A percentile compares a stretch with the other conserved stretches of the same genome.
Conservation (phyloP, 2,113 vertebrate genomes). For the Glareola pratincola region DNA sequence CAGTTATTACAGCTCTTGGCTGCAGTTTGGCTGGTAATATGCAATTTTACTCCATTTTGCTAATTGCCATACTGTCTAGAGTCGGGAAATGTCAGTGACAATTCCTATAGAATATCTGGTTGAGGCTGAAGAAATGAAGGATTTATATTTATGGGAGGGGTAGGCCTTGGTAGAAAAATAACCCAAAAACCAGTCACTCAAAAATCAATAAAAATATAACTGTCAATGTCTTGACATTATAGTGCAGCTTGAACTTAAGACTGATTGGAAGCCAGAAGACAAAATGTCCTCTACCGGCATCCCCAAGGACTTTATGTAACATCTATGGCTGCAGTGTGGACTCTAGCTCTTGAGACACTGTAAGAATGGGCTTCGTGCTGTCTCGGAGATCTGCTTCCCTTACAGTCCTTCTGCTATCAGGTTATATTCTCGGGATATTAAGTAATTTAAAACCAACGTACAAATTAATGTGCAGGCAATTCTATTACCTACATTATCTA, state of each 20-base stretch:
- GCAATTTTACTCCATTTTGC: slow-evolving; percentile 26
- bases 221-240: neutral
- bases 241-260: neutral
- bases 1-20: slow-evolving; percentile 25
- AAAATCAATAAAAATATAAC: neutral
- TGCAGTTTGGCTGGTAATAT: neutral
- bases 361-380: neutral
- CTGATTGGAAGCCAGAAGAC: neutral
- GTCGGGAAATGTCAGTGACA: neutral
- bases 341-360: neutral
- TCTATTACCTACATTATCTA: neutral
- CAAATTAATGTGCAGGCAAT: neutral
- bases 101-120: neutral
- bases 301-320: neutral
- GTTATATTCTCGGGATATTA: neutral
- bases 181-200: neutral
- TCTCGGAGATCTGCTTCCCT: neutral
- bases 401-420: neutral
- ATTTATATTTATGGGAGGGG: slow-evolving; percentile 14
- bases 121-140: neutral
- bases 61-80: neutral
- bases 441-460: neutral
- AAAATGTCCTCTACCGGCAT: neutral
- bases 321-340: neutral
- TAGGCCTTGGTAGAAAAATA: neutral